phyloP scores from a whole-genome alignment of 2,113 vertebrate genomes.

The Sarotherodon lohbergeri region DNA sequence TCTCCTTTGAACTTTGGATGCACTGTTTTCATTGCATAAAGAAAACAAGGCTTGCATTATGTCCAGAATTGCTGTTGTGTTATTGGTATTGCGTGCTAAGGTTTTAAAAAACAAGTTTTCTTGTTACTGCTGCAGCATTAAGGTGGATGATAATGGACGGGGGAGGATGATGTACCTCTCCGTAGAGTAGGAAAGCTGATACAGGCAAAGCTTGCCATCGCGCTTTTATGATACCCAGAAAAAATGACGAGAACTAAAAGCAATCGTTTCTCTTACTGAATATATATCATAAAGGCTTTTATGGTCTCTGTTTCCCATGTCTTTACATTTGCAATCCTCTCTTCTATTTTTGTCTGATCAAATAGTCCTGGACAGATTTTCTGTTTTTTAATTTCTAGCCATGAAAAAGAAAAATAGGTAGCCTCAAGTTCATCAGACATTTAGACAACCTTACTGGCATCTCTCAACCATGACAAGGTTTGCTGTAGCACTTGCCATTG shows the following conservation, averaged over 20 bases:
- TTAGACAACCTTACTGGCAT: not conserved
- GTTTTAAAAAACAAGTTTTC: conserved; percentile 1
- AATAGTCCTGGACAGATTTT: not conserved
- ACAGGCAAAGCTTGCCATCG: not conserved
- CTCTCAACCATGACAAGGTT: not conserved
- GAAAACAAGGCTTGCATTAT: not conserved
- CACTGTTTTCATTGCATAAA: not conserved
- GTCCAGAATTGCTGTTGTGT: not conserved
- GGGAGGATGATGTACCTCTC: not conserved
- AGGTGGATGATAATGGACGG: not conserved
- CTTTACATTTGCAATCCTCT: not conserved
- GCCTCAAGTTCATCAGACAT: not conserved
- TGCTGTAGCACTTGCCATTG: not conserved
- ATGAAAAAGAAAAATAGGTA: not conserved
- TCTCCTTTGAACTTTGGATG: conserved; percentile 18
- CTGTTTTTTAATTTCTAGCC: not conserved
- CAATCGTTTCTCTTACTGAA: not conserved
- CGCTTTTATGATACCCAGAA: not conserved
- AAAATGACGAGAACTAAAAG: not conserved
- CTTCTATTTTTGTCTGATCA: not conserved
- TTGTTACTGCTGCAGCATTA: not conserved
- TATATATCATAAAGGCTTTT: not conserved
- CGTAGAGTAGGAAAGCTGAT: not conserved
- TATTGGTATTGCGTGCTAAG: rapidly evolving
- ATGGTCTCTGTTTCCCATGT: not conserved